Evolutionary conservation across 1,140 invertebrate species (phyloP), one percentile per base, ranked within the genome.

Genomic region (Eumeta japonica): DNA sequence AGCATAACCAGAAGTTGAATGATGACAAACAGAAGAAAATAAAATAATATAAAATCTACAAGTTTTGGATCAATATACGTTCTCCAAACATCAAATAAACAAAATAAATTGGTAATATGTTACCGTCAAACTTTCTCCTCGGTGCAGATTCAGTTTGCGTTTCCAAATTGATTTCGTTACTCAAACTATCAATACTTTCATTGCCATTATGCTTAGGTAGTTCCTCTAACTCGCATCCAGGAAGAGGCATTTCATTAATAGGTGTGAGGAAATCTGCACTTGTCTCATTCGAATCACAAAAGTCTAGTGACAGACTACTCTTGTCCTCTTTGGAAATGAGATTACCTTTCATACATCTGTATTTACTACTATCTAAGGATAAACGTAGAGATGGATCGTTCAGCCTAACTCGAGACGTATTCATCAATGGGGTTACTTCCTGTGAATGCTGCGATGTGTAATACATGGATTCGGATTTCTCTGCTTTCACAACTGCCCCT

Each of bases 191-290:
- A 2, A 70, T 46, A 34, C 62, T 73, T 18, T 66, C 65, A 20
- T 62, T 66, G 0, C 68, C 65, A 16, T 73, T 71, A 17, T 65
- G 61, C 37, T 62, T 66, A 15, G 64, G 65, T 36, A 73, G 40
- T 11, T 71, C 68, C 28, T 71, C 66, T 7, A 71, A 67, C 39
- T 73, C 68, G 34, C 68, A 66, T 1, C 66, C 66, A 1, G 75
- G 63, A 0, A 67, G 62, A 2, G 75, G 75, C 72, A 77, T 73
- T 40, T 77, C 75, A 14, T 77, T 77, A 4, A 77, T 77, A 0
- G 75, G 75, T 15, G 75, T 77, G 27, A 77, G 45, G 37, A 77
- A 77, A 50, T 77, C 75, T 0, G 75, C 75, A 43, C 72, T 76
- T 0, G 75, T 77, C 43, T 77, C 72, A 39, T 77, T 77, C 0